A percentile compares a stretch with the other conserved stretches of the same genome.
phyloP scores from a whole-genome alignment of 1,140 invertebrate species.

The Drosophila pseudoananassae region DNA sequence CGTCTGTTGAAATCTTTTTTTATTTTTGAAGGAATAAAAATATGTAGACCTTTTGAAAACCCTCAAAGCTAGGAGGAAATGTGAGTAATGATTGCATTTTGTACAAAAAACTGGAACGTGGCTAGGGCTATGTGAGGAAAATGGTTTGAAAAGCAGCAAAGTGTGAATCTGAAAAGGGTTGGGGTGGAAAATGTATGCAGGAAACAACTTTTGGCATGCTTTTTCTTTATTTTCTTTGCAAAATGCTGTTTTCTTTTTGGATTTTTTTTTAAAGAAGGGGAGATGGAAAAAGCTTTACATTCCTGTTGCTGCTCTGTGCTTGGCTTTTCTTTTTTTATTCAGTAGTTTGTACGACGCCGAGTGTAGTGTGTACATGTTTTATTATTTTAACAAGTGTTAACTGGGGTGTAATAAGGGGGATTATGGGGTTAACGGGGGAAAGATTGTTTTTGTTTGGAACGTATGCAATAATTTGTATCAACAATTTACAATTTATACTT shows the following conservation, averaged over 20 bases:
- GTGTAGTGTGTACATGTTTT: background rate
- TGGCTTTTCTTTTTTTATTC: background rate
- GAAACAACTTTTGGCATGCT: constrained; percentile 4
- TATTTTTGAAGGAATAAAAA: too few species aligned
- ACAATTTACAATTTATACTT: constrained; percentile 39
- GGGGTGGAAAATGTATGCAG: background rate
- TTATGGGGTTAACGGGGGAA: constrained; percentile 4
- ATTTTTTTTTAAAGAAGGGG: too few species aligned
- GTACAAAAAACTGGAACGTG: background rate
- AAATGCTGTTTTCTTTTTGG: background rate
- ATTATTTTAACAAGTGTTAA: constrained; percentile 27
- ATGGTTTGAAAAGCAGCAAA: background rate
- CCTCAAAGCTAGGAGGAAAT: too few species aligned
- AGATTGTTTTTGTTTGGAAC: background rate
- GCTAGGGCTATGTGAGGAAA: background rate
- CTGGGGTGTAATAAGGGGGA: constrained; percentile 13
- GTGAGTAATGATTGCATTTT: too few species aligned
- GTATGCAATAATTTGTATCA: constrained; percentile 17
- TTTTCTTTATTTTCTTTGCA: background rate
- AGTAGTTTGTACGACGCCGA: background rate
- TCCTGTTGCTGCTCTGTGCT: constrained; percentile 31
- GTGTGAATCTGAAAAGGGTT: background rate
- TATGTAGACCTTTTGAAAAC: too few species aligned
- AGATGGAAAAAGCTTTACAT: constrained; percentile 14
- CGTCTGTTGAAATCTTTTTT: too few species aligned